Conservation (phyloP, 2,888 invertebrate species). For the Agriopis leucophaearia region DNA sequence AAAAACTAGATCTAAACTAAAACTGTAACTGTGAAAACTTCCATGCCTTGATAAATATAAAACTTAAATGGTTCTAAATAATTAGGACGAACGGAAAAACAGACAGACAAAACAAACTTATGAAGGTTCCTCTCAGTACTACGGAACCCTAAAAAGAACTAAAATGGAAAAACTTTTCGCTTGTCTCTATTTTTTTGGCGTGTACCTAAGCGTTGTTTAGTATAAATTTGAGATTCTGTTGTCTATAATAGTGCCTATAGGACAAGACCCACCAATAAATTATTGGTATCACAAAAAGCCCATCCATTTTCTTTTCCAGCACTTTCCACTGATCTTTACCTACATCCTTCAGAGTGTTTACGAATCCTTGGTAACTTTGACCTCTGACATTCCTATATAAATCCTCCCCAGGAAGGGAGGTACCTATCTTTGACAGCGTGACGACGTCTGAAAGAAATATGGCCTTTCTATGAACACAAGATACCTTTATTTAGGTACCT, state of each 20-base stretch:
- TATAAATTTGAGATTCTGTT: background rate
- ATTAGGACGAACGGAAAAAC: too few relatives aligned
- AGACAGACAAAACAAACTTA: too few relatives aligned
- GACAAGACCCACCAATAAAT: background rate
- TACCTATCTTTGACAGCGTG: slow-evolving; percentile 35
- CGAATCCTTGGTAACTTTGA: slow-evolving; percentile 22
- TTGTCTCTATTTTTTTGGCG: too few relatives aligned
- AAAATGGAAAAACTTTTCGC: too few relatives aligned
- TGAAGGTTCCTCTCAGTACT: too few relatives aligned
- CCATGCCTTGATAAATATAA: too few relatives aligned
- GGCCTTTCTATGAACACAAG: slow-evolving; percentile 18
- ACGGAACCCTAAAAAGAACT: too few relatives aligned
- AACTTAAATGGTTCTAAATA: too few relatives aligned
- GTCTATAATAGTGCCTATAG: background rate
- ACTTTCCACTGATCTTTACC: slow-evolving; percentile 8
- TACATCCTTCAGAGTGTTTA: slow-evolving; percentile 11
- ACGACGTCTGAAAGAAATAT: slow-evolving; percentile 30
- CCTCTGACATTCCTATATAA: slow-evolving; percentile 31
- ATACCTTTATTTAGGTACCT: slow-evolving; percentile 26
- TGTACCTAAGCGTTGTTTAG: background rate
- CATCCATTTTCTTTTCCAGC: slow-evolving; percentile 14
- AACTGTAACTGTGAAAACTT: too few relatives aligned
- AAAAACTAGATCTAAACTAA: too few relatives aligned
- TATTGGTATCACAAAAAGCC: background rate
- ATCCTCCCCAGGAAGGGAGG: slow-evolving; percentile 28